These are phyloP conservation scores for Podotricha telesiphe DNA, from an alignment of 2,888 invertebrate genomes.

Conservation along the genomic window DNA sequence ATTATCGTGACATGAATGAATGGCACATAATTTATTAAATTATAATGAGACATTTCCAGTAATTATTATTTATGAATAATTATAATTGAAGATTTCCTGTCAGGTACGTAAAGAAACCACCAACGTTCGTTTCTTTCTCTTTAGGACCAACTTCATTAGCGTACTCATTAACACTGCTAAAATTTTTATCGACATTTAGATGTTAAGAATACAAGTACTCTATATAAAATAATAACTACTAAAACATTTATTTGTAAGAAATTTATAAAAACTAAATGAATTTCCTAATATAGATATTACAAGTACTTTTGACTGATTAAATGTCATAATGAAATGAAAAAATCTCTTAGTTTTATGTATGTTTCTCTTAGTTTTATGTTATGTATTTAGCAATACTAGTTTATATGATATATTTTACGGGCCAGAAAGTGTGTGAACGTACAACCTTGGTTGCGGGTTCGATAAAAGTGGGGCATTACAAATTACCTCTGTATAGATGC, in stretches of 20 bases:
- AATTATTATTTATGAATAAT: slow-evolving; percentile 1
- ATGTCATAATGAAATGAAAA: too few species aligned
- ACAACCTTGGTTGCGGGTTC: too few species aligned
- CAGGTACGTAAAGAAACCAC: neutral
- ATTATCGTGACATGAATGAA: slow-evolving; percentile 13
- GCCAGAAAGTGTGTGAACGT: too few species aligned
- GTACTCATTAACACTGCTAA: slow-evolving; percentile 31
- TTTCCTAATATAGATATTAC: too few species aligned
- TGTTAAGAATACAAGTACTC: neutral
- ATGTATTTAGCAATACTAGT: too few species aligned
- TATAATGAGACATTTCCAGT: slow-evolving; percentile 17
- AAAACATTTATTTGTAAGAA: neutral
- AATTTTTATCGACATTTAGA: slow-evolving; percentile 12
- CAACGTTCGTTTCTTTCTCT: neutral
- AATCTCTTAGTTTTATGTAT: too few species aligned
- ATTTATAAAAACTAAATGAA: neutral
- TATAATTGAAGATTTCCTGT: neutral
- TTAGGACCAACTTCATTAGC: slow-evolving; percentile 19
- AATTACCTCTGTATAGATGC: too few species aligned
- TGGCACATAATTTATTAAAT: neutral
- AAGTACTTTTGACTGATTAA: too few species aligned
- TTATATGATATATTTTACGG: too few species aligned
- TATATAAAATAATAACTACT: neutral
- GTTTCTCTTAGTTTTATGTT: too few species aligned
- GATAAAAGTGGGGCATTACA: too few species aligned